Base-by-base conservation (phyloP, 53 echinoderm and acorn worm genomes). In the Paracentrotus lividus region DNA sequence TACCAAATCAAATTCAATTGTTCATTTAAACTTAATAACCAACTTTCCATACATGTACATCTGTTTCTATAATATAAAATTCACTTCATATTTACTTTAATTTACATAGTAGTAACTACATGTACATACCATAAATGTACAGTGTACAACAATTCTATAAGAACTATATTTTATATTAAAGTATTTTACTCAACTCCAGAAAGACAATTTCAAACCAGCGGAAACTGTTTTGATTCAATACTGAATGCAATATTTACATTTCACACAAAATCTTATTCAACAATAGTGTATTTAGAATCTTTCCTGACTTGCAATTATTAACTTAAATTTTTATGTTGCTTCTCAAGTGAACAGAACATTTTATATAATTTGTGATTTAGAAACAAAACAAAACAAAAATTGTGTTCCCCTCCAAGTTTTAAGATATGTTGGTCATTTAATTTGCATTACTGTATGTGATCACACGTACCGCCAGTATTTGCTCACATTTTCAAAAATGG, bases 161-260 rank as follows among this genome's bases (percentile, higher is more conserved):
- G n/a, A n/a, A n/a, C n/a, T n/a, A n/a, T n/a, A n/a, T n/a, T n/a
- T n/a, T n/a, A n/a, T n/a, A n/a, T n/a, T n/a, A n/a, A n/a, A n/a
- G 20, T 38, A 32, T 20, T 36, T 81, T 0, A 47, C 81, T 47
- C 76, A 13, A 26, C 47, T 9, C 81, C 47, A 45, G 81, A 81
- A 81, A 81, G 81, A 81, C 81, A 47, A 67, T 47, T 81, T 49
- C 14, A 81, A 4, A 81, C 81, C 26, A 81, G 81, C 81, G n/a
- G 81, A 49, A 81, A 81, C 24, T 47, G 81, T 47, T 45, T 13
- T 81, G 45, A 47, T 47, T 81, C 81, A 81, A 81, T 81, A 81
- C 81, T 81, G 81, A 81, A 23, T 47, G 81, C 42, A 7, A n/a
- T 81, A 81, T 81, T 81, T 81, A 81, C 81, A 81, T 81, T 81